Percentiles rank a stretch among this genome's conserved stretches.
These are phyloP conservation scores for Regulus satrapa DNA, from an alignment of 2,113 vertebrate genomes.

Conservation along the genomic window DNA sequence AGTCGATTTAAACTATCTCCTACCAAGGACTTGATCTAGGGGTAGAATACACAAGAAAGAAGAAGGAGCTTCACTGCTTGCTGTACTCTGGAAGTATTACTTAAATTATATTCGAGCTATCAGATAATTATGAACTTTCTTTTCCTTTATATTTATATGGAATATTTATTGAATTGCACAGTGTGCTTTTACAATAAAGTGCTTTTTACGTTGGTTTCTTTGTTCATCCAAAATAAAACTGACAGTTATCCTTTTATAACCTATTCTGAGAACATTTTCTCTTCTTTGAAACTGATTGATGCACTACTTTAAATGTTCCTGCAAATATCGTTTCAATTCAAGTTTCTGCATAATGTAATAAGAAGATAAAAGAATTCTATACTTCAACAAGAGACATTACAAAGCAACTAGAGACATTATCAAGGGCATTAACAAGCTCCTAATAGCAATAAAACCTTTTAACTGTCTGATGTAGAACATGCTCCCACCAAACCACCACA, in stretches of 20 bases:
- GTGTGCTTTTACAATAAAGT: slow-evolving; percentile 82
- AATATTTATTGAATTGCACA: slow-evolving; percentile 81
- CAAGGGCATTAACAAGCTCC: slow-evolving; percentile 82
- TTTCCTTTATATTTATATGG: slow-evolving; percentile 78
- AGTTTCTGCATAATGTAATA: slow-evolving; percentile 87
- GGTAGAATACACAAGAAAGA: slow-evolving; percentile 20
- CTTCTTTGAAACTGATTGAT: slow-evolving; percentile 84
- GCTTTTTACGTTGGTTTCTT: slow-evolving; percentile 74
- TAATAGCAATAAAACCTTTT: slow-evolving; percentile 86
- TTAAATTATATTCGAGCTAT: slow-evolving; percentile 76
- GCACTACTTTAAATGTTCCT: slow-evolving; percentile 83
- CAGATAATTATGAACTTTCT: slow-evolving; percentile 79
- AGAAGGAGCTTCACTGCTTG: slow-evolving; percentile 7
- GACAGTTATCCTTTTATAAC: slow-evolving; percentile 84
- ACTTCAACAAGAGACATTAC: slow-evolving; percentile 84
- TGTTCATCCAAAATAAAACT: slow-evolving; percentile 84
- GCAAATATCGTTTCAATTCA: slow-evolving; percentile 84
- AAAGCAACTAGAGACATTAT: slow-evolving; percentile 84
- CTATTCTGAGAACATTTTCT: slow-evolving; percentile 82
- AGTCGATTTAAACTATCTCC: slow-evolving; percentile 48
- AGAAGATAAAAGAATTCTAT: slow-evolving; percentile 86
- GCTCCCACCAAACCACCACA: slow-evolving; percentile 79
- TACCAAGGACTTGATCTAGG: slow-evolving; percentile 16
- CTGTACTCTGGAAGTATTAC: slow-evolving; percentile 67
- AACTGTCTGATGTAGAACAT: slow-evolving; percentile 81